These are phyloP conservation scores for Phainopepla nitens DNA, from an alignment of 2,113 vertebrate genomes.

Conservation along the genomic window DNA sequence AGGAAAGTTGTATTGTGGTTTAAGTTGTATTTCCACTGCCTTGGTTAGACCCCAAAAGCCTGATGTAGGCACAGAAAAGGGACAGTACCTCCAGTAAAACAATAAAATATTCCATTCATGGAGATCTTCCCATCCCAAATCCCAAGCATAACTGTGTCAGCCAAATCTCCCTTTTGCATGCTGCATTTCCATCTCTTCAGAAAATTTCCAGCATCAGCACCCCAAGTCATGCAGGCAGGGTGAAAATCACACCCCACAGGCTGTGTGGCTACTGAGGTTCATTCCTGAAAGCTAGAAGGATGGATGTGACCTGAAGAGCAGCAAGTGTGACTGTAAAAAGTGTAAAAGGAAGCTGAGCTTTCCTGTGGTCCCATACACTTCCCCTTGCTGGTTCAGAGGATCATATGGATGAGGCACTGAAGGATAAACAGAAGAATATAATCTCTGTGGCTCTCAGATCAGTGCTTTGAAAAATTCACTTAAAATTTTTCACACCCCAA, in stretches of 20 bases:
- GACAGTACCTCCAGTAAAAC: not conserved
- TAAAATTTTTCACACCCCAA: not conserved
- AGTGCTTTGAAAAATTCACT: constrained; percentile 5
- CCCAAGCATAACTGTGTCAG: not conserved
- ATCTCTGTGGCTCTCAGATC: not conserved
- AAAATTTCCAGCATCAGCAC: not conserved
- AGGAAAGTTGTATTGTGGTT: not conserved
- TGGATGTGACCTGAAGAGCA: not conserved
- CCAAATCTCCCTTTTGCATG: not conserved
- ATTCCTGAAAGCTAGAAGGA: not conserved
- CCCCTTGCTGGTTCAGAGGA: not conserved
- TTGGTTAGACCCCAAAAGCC: not conserved
- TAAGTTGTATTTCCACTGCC: not conserved
- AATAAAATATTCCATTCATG: not conserved
- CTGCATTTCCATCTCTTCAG: not conserved
- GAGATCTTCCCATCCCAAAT: not conserved
- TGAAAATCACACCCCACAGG: not conserved
- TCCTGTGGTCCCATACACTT: not conserved
- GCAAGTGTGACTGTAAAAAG: not conserved
- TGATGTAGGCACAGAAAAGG: not conserved
- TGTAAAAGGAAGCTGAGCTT: not conserved
- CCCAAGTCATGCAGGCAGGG: not conserved
- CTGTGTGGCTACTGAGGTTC: not conserved
- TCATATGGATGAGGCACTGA: not conserved
- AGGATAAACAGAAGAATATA: not conserved